Conservation (phyloP, 2,113 vertebrate species). For the Mionectes macconnelli region DNA sequence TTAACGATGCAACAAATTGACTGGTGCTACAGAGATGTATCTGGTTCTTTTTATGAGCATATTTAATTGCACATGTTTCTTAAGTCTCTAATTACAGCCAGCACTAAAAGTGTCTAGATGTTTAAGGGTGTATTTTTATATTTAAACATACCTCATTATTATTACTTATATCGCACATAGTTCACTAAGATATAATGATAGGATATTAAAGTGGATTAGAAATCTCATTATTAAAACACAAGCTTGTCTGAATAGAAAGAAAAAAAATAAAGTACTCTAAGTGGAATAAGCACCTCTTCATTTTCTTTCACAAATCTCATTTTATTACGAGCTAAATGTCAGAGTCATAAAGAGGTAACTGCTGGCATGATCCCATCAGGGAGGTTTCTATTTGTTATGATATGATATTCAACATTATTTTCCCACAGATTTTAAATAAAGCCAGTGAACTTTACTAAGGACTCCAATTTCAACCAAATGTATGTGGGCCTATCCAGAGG, state of each 20-base stretch:
- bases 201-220: conserved; percentile 58
- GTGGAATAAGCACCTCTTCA: conserved; percentile 18
- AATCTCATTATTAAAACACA: conserved; percentile 66
- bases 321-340: conserved; percentile 48
- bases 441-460: background rate
- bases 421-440: conserved; percentile 1
- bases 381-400: conserved; percentile 10
- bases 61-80: conserved; percentile 70
- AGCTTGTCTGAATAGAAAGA: background rate
- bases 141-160: conserved; percentile 64
- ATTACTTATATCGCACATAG: conserved; percentile 54
- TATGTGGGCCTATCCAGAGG: background rate
- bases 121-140: conserved; percentile 61
- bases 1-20: conserved; percentile 70
- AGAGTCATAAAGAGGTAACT: conserved; percentile 31
- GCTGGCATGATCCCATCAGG: conserved; percentile 3
- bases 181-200: conserved; percentile 61
- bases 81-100: conserved; percentile 73
- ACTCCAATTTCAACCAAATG: background rate
- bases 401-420: background rate
- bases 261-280: background rate
- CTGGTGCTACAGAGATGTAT: conserved; percentile 41
- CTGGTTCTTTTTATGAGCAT: conserved; percentile 47
- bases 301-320: conserved; percentile 60
- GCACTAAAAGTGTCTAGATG: conserved; percentile 56